These are phyloP conservation scores for Tenthredo livida DNA, from an alignment of 2,888 invertebrate genomes.

Conservation along the genomic window DNA sequence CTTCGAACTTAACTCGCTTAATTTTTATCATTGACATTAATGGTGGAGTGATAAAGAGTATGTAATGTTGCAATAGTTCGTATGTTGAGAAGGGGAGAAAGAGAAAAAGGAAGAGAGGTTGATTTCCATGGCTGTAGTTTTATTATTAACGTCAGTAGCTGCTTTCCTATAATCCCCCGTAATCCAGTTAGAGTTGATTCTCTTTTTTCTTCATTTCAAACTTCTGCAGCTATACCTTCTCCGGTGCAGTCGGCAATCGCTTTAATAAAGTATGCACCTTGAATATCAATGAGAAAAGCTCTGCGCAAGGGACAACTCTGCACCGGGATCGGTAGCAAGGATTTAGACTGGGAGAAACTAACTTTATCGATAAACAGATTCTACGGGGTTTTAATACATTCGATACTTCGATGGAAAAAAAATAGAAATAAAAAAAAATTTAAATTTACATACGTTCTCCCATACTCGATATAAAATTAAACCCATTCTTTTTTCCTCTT, in stretches of 20 bases:
- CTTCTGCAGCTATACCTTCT: neutral
- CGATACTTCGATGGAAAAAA: neutral
- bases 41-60: neutral
- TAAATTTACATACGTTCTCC: neutral
- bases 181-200: slow-evolving; percentile 5
- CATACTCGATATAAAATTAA: neutral
- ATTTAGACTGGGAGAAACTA: slow-evolving; percentile 16
- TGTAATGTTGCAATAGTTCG: neutral
- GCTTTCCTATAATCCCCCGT: slow-evolving; percentile 17
- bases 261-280: slow-evolving; percentile 72
- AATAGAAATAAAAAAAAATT: neutral
- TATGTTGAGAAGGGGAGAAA: neutral
- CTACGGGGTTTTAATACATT: neutral
- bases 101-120: neutral
- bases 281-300: slow-evolving; percentile 70
- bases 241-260: slow-evolving; percentile 54
- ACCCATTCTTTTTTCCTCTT: neutral
- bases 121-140: slow-evolving; percentile 23
- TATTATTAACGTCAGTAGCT: slow-evolving; percentile 12
- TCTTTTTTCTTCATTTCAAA: slow-evolving; percentile 30
- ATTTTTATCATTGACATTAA: neutral
- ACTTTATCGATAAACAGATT: slow-evolving; percentile 30
- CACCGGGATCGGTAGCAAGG: neutral
- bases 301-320: slow-evolving; percentile 12
- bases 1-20: neutral